Base-by-base conservation (phyloP, 2,113 vertebrate species). In the Chaetops frenatus region DNA sequence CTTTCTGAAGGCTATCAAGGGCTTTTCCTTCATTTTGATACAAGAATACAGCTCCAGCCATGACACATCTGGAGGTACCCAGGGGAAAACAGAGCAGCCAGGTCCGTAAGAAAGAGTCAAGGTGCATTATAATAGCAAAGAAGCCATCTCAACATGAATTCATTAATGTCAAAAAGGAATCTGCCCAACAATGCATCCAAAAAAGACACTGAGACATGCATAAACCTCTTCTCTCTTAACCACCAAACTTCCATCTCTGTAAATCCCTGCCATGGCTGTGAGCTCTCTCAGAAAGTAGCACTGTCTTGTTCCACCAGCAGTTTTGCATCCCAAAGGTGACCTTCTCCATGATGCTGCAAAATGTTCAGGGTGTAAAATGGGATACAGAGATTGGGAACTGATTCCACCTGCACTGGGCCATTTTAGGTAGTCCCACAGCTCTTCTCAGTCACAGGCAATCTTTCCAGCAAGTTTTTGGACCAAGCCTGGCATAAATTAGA, bases 61-160 rank as follows among this genome's bases (percentile, higher is more conserved):
- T 3, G 19, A 10, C 6, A 2, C 0, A 0, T 4, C 23, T 40
- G 47, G 42, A 83, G 12, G 8, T 12, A 58, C 14, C 16, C 33
- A 36, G 31, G 28, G 70, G 50, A 62, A 65, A 74, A 45, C 11
- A 70, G 45, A 88, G 58, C 31, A 94, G 38, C 23, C 18, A 54
- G 0, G 0, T 35, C 56, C 47, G 3, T 2, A 9, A n/a, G 28
- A 23, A 57, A 12, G 44, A 77, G n/a, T 14, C 45, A 45, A 54
- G 65, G 25, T 7, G 1, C 11, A 29, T 23, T 28, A 20, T 23
- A 70, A 1, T 2, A 38, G 35, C 5, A 4, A 44, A 64, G 65
- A 33, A 51, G 8, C 1, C 31, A 54, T 24, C 22, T 61, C 74
- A 77, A 5, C 9, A 4, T 7, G 1, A 79, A 57, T 76, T 69